Evolutionary conservation across 2,888 invertebrate genomes (phyloP).

Genomic region (Lasioglossum morio): DNA sequence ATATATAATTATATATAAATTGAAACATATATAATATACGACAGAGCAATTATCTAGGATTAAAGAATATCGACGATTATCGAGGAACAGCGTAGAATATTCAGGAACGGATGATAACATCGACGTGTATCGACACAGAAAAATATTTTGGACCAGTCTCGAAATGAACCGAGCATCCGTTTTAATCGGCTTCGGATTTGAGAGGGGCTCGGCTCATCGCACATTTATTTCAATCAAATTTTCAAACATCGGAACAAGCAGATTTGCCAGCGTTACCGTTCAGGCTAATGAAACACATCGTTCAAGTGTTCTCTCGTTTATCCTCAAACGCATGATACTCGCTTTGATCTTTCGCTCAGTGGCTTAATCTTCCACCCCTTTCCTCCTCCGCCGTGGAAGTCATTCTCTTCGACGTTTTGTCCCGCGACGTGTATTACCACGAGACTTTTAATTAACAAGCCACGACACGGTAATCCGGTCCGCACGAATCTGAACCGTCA

Average conservation of each 20-base stretch:
- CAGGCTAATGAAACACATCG: constrained; percentile 16
- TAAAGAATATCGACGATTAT: not conserved
- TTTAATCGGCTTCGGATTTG: constrained; percentile 12
- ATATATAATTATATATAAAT: too few relatives aligned
- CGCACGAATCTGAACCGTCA: not conserved
- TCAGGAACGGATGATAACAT: not conserved
- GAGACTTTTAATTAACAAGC: constrained; percentile 62
- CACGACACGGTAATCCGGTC: not conserved
- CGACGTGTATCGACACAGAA: not conserved
- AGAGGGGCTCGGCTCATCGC: not conserved
- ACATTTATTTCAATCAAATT: constrained; percentile 6
- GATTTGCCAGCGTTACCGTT: constrained; percentile 18
- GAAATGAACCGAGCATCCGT: constrained; percentile 2
- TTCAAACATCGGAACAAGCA: not conserved
- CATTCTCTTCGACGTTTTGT: constrained; percentile 36
- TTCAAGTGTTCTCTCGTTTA: not conserved
- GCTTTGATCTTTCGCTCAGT: constrained; percentile 1
- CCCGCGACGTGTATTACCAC: constrained; percentile 36
- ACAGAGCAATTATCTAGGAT: too few relatives aligned
- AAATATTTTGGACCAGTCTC: constrained; percentile 13
- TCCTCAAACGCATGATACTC: not conserved
- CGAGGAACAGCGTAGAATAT: not conserved
- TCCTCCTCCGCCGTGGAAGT: not conserved
- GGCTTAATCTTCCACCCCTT: not conserved
- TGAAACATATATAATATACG: too few relatives aligned